A percentile compares a stretch with the other conserved stretches of the same genome.
Conservation (phyloP, 2,888 invertebrate genomes). For the Slavum lentiscoides region DNA sequence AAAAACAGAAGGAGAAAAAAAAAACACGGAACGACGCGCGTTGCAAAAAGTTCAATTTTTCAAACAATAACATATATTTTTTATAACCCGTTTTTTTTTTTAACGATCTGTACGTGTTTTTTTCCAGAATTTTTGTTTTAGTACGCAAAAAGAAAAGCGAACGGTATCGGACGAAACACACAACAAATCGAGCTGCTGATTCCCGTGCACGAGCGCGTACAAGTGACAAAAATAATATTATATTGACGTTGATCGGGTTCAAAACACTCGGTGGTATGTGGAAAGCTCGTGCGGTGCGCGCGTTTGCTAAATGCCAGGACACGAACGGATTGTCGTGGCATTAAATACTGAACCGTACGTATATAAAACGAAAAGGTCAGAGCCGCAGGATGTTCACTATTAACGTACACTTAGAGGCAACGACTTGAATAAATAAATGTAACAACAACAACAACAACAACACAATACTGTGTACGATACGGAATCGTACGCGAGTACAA, state of each 20-base stretch:
- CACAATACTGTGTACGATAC: neutral
- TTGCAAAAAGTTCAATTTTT: slow-evolving; percentile 2
- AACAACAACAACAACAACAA: no score
- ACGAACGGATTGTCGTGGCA: neutral
- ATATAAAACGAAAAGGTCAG: slow-evolving; percentile 21
- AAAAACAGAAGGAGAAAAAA: neutral
- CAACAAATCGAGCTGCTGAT: neutral
- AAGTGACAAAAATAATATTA: neutral
- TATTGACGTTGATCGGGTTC: neutral
- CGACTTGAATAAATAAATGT: neutral
- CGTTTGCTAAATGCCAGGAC: slow-evolving; percentile 27
- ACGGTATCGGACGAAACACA: neutral
- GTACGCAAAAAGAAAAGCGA: neutral
- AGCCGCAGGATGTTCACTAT: slow-evolving; percentile 6
- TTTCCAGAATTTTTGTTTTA: neutral
- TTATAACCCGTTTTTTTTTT: neutral
- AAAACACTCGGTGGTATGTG: neutral
- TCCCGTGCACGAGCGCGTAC: neutral
- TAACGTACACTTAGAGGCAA: slow-evolving; percentile 9
- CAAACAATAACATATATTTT: slow-evolving; percentile 1
- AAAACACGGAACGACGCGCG: neutral
- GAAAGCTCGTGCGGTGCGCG: no score
- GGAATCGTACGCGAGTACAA: no score
- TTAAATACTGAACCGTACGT: neutral
- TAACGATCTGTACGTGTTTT: slow-evolving; percentile 33